phyloP scores from a whole-genome alignment of 1,140 invertebrate species.

The Scaptomyza hsui region DNA sequence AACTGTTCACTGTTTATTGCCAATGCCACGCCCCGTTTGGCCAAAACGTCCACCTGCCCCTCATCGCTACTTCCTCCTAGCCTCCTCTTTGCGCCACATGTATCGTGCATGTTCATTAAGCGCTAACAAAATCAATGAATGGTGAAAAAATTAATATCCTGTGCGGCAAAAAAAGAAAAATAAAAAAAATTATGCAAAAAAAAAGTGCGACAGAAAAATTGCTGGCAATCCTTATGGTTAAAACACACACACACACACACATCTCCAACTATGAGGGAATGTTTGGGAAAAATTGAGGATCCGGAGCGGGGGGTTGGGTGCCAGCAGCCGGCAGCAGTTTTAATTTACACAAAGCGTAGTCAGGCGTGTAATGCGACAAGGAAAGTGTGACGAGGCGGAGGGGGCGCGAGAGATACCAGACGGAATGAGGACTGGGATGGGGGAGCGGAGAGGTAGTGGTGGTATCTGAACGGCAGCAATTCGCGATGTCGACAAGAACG shows the following conservation, averaged over 20 bases:
- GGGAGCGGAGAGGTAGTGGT: background rate
- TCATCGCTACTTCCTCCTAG: too few relatives aligned
- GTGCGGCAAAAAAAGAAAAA: constrained; percentile 28
- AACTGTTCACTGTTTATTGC: constrained; percentile 17
- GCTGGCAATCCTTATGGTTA: constrained; percentile 34
- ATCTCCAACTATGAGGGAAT: constrained; percentile 1
- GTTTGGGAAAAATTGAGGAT: background rate
- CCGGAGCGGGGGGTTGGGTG: constrained; percentile 12
- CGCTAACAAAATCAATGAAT: constrained; percentile 81
- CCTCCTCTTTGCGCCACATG: background rate
- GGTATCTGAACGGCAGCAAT: constrained; percentile 14
- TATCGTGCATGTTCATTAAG: constrained; percentile 66
- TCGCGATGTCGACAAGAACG: constrained; percentile 34
- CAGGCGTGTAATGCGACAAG: constrained; percentile 71
- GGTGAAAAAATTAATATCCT: constrained; percentile 84
- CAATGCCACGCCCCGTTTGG: constrained; percentile 20
- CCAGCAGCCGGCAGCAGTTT: constrained; percentile 75
- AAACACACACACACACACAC: constrained; percentile 7
- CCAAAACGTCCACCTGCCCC: background rate
- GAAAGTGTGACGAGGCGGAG: background rate
- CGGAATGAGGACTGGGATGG: background rate
- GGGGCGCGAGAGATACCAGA: background rate
- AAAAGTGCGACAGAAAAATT: constrained; percentile 24
- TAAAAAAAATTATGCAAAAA: constrained; percentile 7
- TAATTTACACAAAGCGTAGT: constrained; percentile 82